Evolutionary conservation across 2,888 invertebrate species (phyloP).

Genomic region (Hemaris fuciformis): DNA sequence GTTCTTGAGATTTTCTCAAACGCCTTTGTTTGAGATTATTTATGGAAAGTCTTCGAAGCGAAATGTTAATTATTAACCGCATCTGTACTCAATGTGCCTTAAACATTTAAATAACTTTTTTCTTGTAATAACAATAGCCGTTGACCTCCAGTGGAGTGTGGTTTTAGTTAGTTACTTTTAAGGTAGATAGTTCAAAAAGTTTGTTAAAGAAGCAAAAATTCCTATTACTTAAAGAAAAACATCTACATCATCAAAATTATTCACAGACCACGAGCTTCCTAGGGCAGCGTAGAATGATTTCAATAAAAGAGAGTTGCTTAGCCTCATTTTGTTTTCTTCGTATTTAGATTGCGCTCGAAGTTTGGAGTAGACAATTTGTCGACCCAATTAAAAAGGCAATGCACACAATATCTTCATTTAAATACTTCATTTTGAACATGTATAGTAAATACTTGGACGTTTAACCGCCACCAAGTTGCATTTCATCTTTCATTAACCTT

Average conservation of each 20-base stretch:
- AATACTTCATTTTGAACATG: background rate
- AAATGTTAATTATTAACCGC: constrained; percentile 17
- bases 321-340: background rate
- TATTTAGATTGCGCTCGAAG: background rate
- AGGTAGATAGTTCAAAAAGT: too few species aligned
- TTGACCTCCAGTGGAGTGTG: too few species aligned
- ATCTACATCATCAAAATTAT: background rate
- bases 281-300: too few species aligned
- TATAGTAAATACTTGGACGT: background rate
- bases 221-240: background rate
- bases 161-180: too few species aligned
- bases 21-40: constrained; percentile 34
- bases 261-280: background rate
- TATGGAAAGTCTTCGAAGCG: constrained; percentile 31
- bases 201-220: too few species aligned
- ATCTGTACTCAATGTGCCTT: background rate
- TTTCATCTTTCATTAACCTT: constrained; percentile 12
- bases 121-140: background rate
- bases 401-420: background rate
- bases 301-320: background rate
- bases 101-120: background rate
- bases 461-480: constrained; percentile 1
- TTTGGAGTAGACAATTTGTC: background rate
- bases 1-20: constrained; percentile 34
- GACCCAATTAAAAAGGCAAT: background rate